Percentiles rank a stretch among this genome's conserved stretches.
phyloP scores from a whole-genome alignment of 2,888 invertebrate genomes.

The Cenopis cana region DNA sequence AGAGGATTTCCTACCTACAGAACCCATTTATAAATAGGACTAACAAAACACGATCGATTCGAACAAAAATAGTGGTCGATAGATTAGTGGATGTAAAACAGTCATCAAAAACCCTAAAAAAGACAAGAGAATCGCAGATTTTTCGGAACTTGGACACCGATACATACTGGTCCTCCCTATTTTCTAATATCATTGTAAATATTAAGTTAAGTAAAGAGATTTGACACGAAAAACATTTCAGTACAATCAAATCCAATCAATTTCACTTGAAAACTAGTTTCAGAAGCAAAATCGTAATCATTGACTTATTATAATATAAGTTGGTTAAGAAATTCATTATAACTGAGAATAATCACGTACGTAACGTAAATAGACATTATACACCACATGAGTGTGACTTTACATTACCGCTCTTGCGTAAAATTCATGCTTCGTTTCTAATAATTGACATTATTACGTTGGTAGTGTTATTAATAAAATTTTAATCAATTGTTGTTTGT shows the following conservation, averaged over 20 bases:
- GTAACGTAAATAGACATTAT: background rate
- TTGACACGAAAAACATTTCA: background rate
- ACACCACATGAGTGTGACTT: background rate
- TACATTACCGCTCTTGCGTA: background rate
- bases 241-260: background rate
- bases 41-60: background rate
- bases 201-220: background rate
- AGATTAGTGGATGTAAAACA: background rate
- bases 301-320: too few relatives aligned
- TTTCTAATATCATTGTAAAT: background rate
- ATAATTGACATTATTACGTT: background rate
- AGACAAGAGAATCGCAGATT: conserved; percentile 1
- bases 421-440: background rate
- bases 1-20: background rate
- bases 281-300: background rate
- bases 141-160: conserved; percentile 7
- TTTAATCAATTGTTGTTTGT: background rate
- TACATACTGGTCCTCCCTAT: background rate
- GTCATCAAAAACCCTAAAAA: too few relatives aligned
- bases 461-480: background rate
- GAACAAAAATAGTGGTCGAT: background rate
- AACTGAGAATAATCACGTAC: background rate
- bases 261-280: background rate
- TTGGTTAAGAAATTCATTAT: background rate
- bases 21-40: background rate